Conservation (phyloP, 2,888 invertebrate species). For the Ceriagrion tenellum region DNA sequence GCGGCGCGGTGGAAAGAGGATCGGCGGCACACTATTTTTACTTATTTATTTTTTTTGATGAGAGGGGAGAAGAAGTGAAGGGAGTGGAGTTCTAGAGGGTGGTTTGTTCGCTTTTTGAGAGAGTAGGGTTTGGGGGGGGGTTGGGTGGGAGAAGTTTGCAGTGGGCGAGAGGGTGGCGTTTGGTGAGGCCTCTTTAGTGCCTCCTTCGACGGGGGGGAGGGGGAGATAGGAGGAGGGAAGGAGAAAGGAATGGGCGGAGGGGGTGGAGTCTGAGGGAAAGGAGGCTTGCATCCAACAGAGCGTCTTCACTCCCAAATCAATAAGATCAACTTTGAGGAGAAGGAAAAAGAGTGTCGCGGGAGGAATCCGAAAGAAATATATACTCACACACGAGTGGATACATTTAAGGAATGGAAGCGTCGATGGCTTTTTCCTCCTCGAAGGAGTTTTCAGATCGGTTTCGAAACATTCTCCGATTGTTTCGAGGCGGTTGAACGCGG, state of each 20-base stretch:
- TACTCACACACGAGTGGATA: not conserved
- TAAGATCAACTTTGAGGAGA: slow-evolving; percentile 59
- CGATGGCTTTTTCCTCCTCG: not conserved
- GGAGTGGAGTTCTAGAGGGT: not conserved
- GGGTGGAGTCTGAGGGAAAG: not conserved
- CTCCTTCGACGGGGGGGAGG: not conserved
- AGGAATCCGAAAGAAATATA: slow-evolving; percentile 51
- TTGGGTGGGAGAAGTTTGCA: not conserved
- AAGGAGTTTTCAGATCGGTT: not conserved
- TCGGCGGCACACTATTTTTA: not conserved
- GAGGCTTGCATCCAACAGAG: not conserved
- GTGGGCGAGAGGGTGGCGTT: not conserved
- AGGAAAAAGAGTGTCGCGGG: slow-evolving; percentile 47
- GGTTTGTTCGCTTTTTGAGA: not conserved
- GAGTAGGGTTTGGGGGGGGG: not conserved
- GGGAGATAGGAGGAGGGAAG: not conserved
- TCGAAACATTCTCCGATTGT: not conserved
- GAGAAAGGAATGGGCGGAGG: not conserved
- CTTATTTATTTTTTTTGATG: not conserved
- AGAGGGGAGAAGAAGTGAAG: not conserved
- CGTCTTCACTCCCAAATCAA: slow-evolving; percentile 61
- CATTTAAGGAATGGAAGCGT: not conserved
- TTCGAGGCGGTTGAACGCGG: not conserved
- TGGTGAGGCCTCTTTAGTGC: not conserved
- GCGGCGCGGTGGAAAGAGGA: not conserved